Percentiles rank a stretch among this genome's conserved stretches.
These are phyloP conservation scores for Thymelicus lineola DNA, from an alignment of 2,888 invertebrate genomes.

Conservation along the genomic window DNA sequence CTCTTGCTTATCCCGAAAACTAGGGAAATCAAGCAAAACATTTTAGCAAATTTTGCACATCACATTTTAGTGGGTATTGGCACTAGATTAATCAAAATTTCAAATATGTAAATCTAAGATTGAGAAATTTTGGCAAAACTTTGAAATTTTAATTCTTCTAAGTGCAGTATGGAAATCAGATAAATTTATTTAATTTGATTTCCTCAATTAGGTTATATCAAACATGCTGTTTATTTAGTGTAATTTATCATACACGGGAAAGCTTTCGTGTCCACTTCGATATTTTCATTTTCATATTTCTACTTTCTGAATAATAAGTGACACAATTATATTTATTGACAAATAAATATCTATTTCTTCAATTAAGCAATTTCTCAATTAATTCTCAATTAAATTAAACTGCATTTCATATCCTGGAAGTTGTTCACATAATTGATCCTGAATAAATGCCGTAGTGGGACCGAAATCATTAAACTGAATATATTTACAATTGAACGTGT, in stretches of 20 bases:
- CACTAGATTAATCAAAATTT: constrained; percentile 34
- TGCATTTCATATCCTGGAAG: constrained; percentile 27
- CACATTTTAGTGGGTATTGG: constrained; percentile 28
- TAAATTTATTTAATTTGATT: constrained; percentile 16
- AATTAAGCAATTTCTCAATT: background rate
- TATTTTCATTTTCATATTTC: background rate
- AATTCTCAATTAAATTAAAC: too few relatives aligned
- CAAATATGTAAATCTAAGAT: constrained; percentile 1
- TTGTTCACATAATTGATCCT: constrained; percentile 35
- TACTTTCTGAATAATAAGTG: background rate
- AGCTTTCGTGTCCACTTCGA: constrained; percentile 6
- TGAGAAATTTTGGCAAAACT: background rate
- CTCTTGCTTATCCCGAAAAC: constrained; percentile 92
- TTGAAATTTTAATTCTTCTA: constrained; percentile 30
- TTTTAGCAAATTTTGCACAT: constrained; percentile 57
- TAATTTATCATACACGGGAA: constrained; percentile 2
- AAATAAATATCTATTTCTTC: background rate
- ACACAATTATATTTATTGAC: background rate
- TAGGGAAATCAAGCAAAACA: constrained; percentile 83
- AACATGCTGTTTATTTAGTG: constrained; percentile 18
- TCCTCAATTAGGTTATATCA: constrained; percentile 6
- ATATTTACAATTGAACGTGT: constrained; percentile 54
- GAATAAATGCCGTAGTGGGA: constrained; percentile 21
- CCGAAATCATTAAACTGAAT: constrained; percentile 43
- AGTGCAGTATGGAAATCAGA: background rate